These are phyloP conservation scores for Tenthredo livida DNA, from an alignment of 2,888 invertebrate species.

Conservation along the genomic window DNA sequence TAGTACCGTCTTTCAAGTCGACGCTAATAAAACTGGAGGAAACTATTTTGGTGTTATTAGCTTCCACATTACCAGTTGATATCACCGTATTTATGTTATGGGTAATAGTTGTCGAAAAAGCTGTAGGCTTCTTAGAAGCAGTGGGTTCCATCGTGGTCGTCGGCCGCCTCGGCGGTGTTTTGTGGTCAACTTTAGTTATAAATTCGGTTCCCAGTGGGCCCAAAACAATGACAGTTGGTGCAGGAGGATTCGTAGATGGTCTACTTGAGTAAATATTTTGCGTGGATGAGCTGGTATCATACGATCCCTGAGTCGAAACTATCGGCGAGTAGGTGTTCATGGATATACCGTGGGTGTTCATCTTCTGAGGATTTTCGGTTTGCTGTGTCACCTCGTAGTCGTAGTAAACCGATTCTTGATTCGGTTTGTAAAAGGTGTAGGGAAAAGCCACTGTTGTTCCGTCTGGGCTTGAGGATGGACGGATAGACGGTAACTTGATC, in stretches of 20 bases:
- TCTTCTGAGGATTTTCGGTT: constrained; percentile 59
- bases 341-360: constrained; percentile 50
- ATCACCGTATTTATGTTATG: constrained; percentile 76
- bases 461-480: constrained; percentile 56
- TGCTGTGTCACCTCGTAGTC: constrained; percentile 68
- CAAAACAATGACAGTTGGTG: constrained; percentile 83
- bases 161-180: constrained; percentile 69
- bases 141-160: constrained; percentile 56
- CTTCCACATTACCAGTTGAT: constrained; percentile 65
- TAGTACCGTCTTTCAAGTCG: constrained; percentile 72
- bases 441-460: constrained; percentile 67
- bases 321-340: constrained; percentile 60
- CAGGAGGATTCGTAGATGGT: constrained; percentile 77
- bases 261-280: constrained; percentile 67
- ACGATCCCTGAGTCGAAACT: constrained; percentile 69
- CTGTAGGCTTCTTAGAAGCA: constrained; percentile 66
- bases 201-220: constrained; percentile 77
- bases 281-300: constrained; percentile 60
- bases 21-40: constrained; percentile 75
- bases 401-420: constrained; percentile 70
- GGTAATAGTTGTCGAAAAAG: constrained; percentile 72
- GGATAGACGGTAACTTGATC: constrained; percentile 58
- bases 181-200: constrained; percentile 71
- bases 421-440: constrained; percentile 70
- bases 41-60: constrained; percentile 72